phyloP scores from a whole-genome alignment of 2,113 vertebrate genomes.

The Echinops telfairi region DNA sequence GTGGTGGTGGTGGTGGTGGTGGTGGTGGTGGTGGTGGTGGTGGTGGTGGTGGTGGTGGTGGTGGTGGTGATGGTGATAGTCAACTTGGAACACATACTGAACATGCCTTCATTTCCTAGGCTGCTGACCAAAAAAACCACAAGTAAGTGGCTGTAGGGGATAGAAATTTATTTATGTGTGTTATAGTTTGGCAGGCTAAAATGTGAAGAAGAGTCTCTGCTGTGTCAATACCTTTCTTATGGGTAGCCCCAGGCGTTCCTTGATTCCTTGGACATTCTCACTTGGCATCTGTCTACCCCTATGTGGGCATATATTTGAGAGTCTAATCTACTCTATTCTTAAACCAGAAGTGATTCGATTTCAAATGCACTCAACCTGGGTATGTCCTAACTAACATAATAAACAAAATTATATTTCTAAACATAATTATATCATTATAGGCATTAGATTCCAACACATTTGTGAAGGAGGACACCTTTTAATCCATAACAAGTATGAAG shows the following conservation, averaged over 20 bases:
- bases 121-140: background rate
- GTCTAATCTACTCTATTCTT: background rate
- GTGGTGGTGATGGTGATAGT: background rate
- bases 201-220: background rate
- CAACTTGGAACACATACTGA: background rate
- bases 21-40: too few species aligned
- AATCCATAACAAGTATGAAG: background rate
- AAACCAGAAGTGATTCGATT: background rate
- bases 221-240: background rate
- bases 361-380: background rate
- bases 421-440: background rate
- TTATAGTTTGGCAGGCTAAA: background rate
- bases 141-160: background rate
- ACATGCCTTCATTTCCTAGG: background rate
- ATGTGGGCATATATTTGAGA: background rate
- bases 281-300: background rate
- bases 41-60: too few species aligned
- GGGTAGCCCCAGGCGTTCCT: background rate
- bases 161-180: background rate
- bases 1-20: background rate
- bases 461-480: background rate
- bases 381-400: background rate
- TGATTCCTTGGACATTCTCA: background rate
- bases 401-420: background rate
- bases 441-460: background rate